phyloP scores from a whole-genome alignment of 2,888 invertebrate species.

The Icerya purchasi region DNA sequence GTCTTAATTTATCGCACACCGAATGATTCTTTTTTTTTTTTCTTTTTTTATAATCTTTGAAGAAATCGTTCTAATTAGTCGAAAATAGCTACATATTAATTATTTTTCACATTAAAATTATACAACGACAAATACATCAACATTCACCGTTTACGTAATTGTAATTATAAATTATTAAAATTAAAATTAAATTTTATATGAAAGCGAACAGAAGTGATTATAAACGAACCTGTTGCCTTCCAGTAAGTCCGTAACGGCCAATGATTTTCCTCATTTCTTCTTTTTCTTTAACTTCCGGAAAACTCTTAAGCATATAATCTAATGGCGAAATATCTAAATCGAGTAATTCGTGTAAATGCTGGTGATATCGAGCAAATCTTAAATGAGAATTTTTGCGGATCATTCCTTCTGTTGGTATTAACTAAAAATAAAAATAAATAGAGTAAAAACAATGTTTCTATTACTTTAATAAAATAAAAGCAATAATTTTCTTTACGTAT shows the following conservation, averaged over 20 bases:
- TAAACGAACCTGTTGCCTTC: conserved; percentile 91
- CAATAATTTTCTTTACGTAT: not conserved
- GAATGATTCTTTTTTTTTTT: too few species aligned
- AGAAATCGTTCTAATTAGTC: too few species aligned
- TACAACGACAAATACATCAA: too few species aligned
- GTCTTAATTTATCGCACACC: too few species aligned
- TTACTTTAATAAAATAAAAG: not conserved
- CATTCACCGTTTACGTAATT: too few species aligned
- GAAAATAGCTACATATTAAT: too few species aligned
- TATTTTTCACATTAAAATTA: too few species aligned
- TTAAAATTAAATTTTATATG: too few species aligned
- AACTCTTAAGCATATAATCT: conserved; percentile 95
- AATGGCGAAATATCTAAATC: conserved; percentile 86
- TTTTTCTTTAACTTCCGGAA: conserved; percentile 88
- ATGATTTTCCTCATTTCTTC: conserved; percentile 99
- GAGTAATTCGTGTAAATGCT: conserved; percentile 88
- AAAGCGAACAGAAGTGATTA: too few species aligned
- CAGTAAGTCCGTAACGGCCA: conserved; percentile 91
- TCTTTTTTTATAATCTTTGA: too few species aligned
- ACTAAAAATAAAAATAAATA: conserved; percentile 29
- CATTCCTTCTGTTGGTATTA: conserved; percentile 86
- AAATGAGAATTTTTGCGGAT: conserved; percentile 96
- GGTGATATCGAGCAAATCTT: conserved; percentile 92
- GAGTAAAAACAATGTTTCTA: not conserved
- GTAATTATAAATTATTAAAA: too few species aligned